These are phyloP conservation scores for Cryptus viduatorius DNA, from an alignment of 2,888 invertebrate species.

Conservation along the genomic window DNA sequence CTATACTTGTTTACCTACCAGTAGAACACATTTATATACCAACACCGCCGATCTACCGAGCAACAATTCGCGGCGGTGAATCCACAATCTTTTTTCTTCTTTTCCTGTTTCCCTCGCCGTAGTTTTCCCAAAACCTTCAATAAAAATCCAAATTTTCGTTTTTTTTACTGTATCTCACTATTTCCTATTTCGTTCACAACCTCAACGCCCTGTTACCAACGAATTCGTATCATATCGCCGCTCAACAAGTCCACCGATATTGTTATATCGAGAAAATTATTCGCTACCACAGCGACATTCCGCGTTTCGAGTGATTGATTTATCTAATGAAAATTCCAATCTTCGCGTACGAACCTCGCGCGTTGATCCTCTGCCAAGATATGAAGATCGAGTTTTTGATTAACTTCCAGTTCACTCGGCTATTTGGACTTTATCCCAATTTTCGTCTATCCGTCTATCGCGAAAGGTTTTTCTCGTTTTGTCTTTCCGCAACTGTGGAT, in stretches of 20 bases:
- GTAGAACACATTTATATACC: slow-evolving; percentile 28
- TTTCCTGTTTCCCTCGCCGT: slow-evolving; percentile 11
- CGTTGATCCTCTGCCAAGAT: slow-evolving; percentile 56
- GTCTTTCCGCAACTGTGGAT: not conserved
- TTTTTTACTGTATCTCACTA: slow-evolving; percentile 13
- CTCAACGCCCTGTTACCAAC: slow-evolving; percentile 29
- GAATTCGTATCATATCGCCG: slow-evolving; percentile 3
- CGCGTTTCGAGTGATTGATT: slow-evolving; percentile 54
- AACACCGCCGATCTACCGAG: slow-evolving; percentile 35
- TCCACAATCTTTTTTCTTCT: slow-evolving; percentile 8
- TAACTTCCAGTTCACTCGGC: slow-evolving; percentile 42
- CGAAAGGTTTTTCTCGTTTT: not conserved
- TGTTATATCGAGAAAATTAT: slow-evolving; percentile 26
- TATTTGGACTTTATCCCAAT: slow-evolving; percentile 62
- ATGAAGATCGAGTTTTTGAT: slow-evolving; percentile 60
- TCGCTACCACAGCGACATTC: slow-evolving; percentile 37
- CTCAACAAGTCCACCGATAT: not conserved
- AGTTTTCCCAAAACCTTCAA: not conserved
- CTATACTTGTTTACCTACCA: slow-evolving; percentile 26
- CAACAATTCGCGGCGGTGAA: slow-evolving; percentile 29
- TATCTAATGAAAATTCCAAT: slow-evolving; percentile 62
- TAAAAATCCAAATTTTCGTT: slow-evolving; percentile 3
- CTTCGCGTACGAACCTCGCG: slow-evolving; percentile 17
- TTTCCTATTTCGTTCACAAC: slow-evolving; percentile 5
- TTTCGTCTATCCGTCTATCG: slow-evolving; percentile 30